Conservation (phyloP, 2,113 vertebrate species). For the Mellivora capensis region DNA sequence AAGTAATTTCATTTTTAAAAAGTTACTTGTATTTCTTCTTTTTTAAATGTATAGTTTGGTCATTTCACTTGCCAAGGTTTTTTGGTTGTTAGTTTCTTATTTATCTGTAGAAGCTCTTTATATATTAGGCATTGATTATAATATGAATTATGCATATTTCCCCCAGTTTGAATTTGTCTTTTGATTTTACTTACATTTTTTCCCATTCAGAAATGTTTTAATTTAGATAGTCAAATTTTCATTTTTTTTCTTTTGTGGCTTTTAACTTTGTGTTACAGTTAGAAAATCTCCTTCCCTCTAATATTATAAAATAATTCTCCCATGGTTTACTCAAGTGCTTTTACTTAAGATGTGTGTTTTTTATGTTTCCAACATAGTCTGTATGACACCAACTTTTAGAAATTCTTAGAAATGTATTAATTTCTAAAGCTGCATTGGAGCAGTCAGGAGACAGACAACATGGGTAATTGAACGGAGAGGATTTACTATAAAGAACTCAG, state of each 20-base stretch:
- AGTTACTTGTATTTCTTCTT: not conserved
- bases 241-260: not conserved
- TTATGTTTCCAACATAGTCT: not conserved
- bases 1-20: not conserved
- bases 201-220: not conserved
- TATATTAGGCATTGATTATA: not conserved
- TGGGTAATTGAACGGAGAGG: not conserved
- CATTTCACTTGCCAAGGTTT: not conserved
- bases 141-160: not conserved
- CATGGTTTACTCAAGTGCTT: not conserved
- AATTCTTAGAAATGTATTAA: not conserved
- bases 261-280: not conserved
- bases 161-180: not conserved
- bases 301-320: not conserved
- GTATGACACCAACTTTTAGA: not conserved
- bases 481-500: not conserved
- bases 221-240: not conserved
- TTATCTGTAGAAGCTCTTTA: not conserved
- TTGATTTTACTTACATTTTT: not conserved
- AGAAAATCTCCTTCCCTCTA: not conserved
- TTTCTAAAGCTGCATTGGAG: not conserved
- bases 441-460: not conserved
- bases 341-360: not conserved
- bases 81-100: not conserved
- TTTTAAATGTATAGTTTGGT: not conserved